Conservation (phyloP, 2,888 invertebrate species). For the Zeuzera pyrina region DNA sequence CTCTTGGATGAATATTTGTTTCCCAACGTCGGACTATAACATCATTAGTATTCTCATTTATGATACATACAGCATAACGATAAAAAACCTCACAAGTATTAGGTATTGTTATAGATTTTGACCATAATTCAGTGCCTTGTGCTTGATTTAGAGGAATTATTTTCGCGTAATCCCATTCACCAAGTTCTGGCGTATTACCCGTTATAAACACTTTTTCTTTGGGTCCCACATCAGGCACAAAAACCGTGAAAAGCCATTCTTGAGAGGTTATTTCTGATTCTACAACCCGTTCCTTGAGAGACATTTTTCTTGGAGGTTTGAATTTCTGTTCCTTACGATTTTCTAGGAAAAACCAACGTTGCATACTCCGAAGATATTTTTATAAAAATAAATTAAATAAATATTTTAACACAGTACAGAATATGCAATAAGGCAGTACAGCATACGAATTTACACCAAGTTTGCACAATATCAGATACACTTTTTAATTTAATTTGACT, state of each 20-base stretch:
- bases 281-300: constrained; percentile 24
- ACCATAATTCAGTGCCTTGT: constrained; percentile 72
- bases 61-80: constrained; percentile 83
- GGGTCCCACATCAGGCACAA: constrained; percentile 60
- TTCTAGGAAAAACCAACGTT: constrained; percentile 78
- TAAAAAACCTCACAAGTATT: constrained; percentile 78
- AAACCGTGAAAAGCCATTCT: constrained; percentile 60
- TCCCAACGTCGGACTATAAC: constrained; percentile 86
- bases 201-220: constrained; percentile 80
- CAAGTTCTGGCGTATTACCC: constrained; percentile 78
- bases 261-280: constrained; percentile 33
- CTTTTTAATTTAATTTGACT: too few relatives aligned
- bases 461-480: too few relatives aligned
- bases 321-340: constrained; percentile 48
- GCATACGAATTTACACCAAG: too few relatives aligned
- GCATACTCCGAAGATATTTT: too few relatives aligned
- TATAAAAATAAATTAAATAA: too few relatives aligned
- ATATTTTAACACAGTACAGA: too few relatives aligned
- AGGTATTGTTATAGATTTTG: constrained; percentile 76
- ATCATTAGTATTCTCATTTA: constrained; percentile 73
- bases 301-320: constrained; percentile 42
- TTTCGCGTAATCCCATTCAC: constrained; percentile 79
- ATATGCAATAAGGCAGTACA: too few relatives aligned
- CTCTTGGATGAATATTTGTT: constrained; percentile 79
- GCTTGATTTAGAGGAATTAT: constrained; percentile 71